Evolutionary conservation across 2,113 vertebrate species (phyloP).

Genomic region (Chaetodon trifascialis): DNA sequence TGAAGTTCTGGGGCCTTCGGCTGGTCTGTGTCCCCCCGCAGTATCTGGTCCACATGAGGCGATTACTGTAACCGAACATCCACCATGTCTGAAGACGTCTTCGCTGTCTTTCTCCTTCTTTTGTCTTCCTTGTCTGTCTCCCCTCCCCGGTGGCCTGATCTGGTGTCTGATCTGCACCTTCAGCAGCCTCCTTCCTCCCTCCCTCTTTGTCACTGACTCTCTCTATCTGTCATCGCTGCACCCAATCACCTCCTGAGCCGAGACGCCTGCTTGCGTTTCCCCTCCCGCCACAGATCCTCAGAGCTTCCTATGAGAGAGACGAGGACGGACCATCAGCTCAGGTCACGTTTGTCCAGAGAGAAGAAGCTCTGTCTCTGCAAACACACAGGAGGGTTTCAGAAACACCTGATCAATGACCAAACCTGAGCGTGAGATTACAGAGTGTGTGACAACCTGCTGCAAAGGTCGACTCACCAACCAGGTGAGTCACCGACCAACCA

Average conservation of each 20-base stretch:
- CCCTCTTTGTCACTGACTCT: slow-evolving; percentile 21
- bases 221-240: not conserved
- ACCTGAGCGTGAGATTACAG: not conserved
- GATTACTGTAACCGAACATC: slow-evolving; percentile 14
- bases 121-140: not conserved
- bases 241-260: slow-evolving; percentile 44
- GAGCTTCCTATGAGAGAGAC: not conserved
- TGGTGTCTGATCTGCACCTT: slow-evolving; percentile 15
- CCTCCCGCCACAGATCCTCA: slow-evolving; percentile 29
- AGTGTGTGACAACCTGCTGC: not conserved
- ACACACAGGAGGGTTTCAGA: not conserved
- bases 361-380: not conserved
- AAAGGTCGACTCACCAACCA: not conserved
- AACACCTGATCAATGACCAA: not conserved
- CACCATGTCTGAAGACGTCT: slow-evolving; percentile 39
- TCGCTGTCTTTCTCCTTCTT: not conserved
- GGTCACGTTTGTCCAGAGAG: not conserved
- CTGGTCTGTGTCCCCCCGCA: slow-evolving; percentile 11
- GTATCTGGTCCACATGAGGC: slow-evolving; percentile 45
- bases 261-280: not conserved
- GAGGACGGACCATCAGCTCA: not conserved
- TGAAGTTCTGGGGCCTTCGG: slow-evolving; percentile 47
- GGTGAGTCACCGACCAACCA: slow-evolving; percentile 32
- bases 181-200: slow-evolving; percentile 21
- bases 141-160: slow-evolving; percentile 21